Percentiles rank a stretch among this genome's conserved stretches.
These are phyloP conservation scores for Abrostola triplasia DNA, from an alignment of 2,888 invertebrate genomes.

Conservation along the genomic window DNA sequence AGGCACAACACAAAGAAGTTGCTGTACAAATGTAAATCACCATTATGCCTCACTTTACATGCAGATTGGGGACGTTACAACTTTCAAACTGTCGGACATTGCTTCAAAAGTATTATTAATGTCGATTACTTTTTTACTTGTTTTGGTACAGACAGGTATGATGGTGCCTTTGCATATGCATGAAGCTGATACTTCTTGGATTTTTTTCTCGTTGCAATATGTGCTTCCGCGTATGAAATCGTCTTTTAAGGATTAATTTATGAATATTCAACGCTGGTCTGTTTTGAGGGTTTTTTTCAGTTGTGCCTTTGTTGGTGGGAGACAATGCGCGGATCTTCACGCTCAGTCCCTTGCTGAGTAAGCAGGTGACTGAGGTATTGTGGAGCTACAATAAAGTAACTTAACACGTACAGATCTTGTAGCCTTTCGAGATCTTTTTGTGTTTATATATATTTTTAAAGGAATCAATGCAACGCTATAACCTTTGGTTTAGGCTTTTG, in stretches of 20 bases:
- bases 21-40: constrained; percentile 84
- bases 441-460: too few relatives aligned
- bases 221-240: constrained; percentile 40
- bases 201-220: constrained; percentile 39
- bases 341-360: not conserved
- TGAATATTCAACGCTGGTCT: constrained; percentile 23
- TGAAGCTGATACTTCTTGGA: constrained; percentile 27
- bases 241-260: constrained; percentile 24
- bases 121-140: constrained; percentile 56
- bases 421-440: too few relatives aligned
- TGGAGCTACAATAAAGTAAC: too few relatives aligned
- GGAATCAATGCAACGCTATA: too few relatives aligned
- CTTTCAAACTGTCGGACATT: constrained; percentile 56
- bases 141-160: constrained; percentile 43
- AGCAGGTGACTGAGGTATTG: not conserved
- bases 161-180: constrained; percentile 25
- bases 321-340: not conserved
- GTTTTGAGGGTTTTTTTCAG: constrained; percentile 2
- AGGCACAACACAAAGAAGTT: constrained; percentile 73
- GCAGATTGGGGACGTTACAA: constrained; percentile 76
- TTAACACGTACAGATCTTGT: too few relatives aligned
- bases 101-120: constrained; percentile 57
- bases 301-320: not conserved
- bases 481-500: too few relatives aligned
- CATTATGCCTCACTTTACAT: constrained; percentile 80